Conservation (phyloP, 2,888 invertebrate genomes). For the Cinara cedri region DNA sequence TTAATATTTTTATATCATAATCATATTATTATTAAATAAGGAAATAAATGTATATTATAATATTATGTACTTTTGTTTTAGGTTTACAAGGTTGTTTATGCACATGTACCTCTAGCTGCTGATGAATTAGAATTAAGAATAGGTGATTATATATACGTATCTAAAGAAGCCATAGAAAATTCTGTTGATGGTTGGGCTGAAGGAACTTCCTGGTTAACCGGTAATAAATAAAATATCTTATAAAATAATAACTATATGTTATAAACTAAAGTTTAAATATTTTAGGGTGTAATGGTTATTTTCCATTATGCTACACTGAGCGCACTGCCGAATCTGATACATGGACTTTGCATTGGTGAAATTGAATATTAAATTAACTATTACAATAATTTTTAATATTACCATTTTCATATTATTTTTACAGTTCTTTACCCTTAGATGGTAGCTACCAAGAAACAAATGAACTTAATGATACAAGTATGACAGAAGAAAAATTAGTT, state of each 20-base stretch:
- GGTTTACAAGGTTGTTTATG: constrained; percentile 81
- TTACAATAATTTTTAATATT: constrained; percentile 30
- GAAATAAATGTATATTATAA: background rate
- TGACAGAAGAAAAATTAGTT: constrained; percentile 42
- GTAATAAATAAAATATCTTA: constrained; percentile 61
- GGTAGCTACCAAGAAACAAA: constrained; percentile 30
- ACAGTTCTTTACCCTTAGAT: constrained; percentile 31
- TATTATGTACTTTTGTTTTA: constrained; percentile 61
- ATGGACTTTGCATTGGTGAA: constrained; percentile 80
- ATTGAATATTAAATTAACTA: background rate
- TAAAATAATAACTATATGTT: background rate
- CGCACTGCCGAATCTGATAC: constrained; percentile 87
- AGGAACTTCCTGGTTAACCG: constrained; percentile 83
- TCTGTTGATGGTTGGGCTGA: constrained; percentile 88
- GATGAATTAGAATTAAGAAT: constrained; percentile 85
- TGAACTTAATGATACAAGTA: constrained; percentile 13
- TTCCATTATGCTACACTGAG: constrained; percentile 83
- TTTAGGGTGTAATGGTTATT: constrained; percentile 74
- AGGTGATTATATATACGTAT: constrained; percentile 85
- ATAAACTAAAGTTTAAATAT: background rate
- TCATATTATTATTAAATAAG: too few species aligned
- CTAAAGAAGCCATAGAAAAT: constrained; percentile 73
- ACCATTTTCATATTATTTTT: constrained; percentile 37
- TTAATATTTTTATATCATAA: too few species aligned
- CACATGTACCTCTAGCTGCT: constrained; percentile 75